phyloP scores from a whole-genome alignment of 2,888 invertebrate genomes.

The Pogonocherus hispidulus region DNA sequence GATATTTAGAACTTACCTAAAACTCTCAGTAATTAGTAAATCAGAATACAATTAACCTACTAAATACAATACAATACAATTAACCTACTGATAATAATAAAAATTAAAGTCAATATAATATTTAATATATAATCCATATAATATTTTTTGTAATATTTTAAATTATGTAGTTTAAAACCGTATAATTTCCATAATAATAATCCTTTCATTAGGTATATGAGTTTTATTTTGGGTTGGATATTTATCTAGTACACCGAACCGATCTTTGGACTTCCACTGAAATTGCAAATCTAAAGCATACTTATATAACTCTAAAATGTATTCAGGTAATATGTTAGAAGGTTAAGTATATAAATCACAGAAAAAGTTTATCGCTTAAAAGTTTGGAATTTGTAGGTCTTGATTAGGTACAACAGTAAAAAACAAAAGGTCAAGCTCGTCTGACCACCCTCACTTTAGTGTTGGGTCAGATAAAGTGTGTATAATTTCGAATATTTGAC shows the following conservation, averaged over 20 bases:
- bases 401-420: constrained; percentile 24
- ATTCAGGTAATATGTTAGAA: constrained; percentile 53
- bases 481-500: constrained; percentile 65
- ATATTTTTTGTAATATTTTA: too few species aligned
- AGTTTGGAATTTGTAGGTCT: constrained; percentile 25
- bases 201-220: constrained; percentile 32
- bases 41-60: too few species aligned
- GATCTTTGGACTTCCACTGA: constrained; percentile 48
- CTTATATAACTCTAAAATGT: constrained; percentile 47
- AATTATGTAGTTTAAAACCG: constrained; percentile 38
- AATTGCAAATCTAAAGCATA: constrained; percentile 46
- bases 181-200: constrained; percentile 45
- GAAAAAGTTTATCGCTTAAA: constrained; percentile 43
- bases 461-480: constrained; percentile 60
- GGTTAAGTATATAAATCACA: constrained; percentile 37
- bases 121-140: too few species aligned
- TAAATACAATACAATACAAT: too few species aligned
- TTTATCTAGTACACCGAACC: background rate
- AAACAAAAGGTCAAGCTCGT: constrained; percentile 36
- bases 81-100: too few species aligned
- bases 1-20: too few species aligned
- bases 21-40: too few species aligned
- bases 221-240: constrained; percentile 19
- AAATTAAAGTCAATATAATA: too few species aligned
- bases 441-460: constrained; percentile 63